These are phyloP conservation scores for Drosophila asahinai DNA, from an alignment of 1,140 invertebrate species.

Conservation along the genomic window DNA sequence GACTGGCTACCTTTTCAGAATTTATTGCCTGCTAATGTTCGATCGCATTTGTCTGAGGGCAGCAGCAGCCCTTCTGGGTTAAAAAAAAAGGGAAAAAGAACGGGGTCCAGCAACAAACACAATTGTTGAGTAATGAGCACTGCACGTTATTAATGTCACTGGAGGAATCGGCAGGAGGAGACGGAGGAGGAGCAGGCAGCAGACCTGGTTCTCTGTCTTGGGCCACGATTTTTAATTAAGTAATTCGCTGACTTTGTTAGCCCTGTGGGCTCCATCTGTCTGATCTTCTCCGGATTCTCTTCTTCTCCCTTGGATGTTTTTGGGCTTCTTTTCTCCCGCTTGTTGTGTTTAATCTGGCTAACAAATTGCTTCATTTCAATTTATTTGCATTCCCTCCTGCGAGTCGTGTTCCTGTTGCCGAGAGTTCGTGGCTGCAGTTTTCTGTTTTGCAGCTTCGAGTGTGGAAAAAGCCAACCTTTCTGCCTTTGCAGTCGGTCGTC, in stretches of 20 bases:
- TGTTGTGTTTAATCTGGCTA: constrained; percentile 79
- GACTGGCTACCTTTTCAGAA: constrained; percentile 64
- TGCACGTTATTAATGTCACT: constrained; percentile 83
- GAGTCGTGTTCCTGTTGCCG: constrained; percentile 36
- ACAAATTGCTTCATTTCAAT: constrained; percentile 84
- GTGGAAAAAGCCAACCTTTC: constrained; percentile 62
- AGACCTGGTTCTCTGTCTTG: constrained; percentile 39
- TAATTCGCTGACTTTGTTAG: constrained; percentile 82
- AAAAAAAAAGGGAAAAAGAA: constrained; percentile 6
- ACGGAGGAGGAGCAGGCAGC: not conserved
- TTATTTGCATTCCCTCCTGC: constrained; percentile 77
- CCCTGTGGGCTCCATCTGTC: constrained; percentile 59
- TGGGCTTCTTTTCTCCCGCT: constrained; percentile 1
- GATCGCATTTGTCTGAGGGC: constrained; percentile 68
- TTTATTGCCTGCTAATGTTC: constrained; percentile 80
- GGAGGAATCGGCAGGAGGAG: constrained; percentile 20
- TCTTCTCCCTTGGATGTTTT: constrained; percentile 11
- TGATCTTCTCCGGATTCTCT: constrained; percentile 53
- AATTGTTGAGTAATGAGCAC: constrained; percentile 82
- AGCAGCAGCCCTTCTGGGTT: constrained; percentile 36
- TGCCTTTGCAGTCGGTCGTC: constrained; percentile 6
- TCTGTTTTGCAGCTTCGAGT: constrained; percentile 32
- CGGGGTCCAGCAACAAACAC: constrained; percentile 41
- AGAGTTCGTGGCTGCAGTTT: constrained; percentile 70
- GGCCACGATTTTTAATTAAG: constrained; percentile 84